A percentile compares a stretch with the other conserved stretches of the same genome.
These are phyloP conservation scores for Vanacampus margaritifer DNA, from an alignment of 2,113 vertebrate species.

Conservation along the genomic window DNA sequence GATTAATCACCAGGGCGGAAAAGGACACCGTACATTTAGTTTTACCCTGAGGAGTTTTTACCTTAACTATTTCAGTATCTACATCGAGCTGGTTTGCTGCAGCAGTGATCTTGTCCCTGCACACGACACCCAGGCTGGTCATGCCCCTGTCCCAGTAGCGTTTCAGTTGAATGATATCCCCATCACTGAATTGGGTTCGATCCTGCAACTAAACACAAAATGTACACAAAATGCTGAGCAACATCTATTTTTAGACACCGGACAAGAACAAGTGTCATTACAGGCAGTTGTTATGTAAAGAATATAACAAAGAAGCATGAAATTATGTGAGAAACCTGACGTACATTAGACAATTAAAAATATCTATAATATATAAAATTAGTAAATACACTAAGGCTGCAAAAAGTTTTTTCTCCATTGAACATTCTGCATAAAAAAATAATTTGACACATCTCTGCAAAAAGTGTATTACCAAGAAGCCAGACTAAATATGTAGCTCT, in stretches of 20 bases:
- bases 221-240: neutral
- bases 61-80: slow-evolving; percentile 98
- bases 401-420: too few relatives aligned
- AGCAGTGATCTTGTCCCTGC: slow-evolving; percentile 95
- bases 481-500: neutral
- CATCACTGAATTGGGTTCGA: slow-evolving; percentile 95
- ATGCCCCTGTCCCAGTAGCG: slow-evolving; percentile 98
- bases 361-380: too few relatives aligned
- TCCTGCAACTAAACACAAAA: slow-evolving; percentile 85
- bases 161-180: slow-evolving; percentile 89
- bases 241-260: neutral
- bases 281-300: neutral
- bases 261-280: neutral
- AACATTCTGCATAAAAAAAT: too few relatives aligned
- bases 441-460: neutral
- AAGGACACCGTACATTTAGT: neutral
- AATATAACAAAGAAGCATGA: too few relatives aligned
- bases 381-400: too few relatives aligned
- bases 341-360: too few relatives aligned
- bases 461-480: neutral
- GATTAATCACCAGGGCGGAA: neutral
- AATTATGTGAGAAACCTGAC: too few relatives aligned
- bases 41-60: slow-evolving; percentile 42
- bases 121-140: slow-evolving; percentile 97
- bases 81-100: slow-evolving; percentile 90